Evolutionary conservation across 2,113 vertebrate genomes (phyloP), one percentile per base, ranked within the genome.

Genomic region (Ptychochromis oligacanthus): DNA sequence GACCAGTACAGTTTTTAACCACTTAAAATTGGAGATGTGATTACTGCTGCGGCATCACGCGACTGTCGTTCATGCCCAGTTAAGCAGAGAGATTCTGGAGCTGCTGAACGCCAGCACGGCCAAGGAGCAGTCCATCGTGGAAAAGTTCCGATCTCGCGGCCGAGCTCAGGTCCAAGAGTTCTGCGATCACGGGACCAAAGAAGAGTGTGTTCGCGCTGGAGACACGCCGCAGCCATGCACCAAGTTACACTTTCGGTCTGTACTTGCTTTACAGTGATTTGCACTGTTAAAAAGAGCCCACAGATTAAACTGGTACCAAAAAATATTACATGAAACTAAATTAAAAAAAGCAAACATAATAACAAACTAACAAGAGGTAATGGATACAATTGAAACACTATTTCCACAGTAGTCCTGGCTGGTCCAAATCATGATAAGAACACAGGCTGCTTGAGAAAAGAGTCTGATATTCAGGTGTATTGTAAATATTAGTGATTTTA

Each of bases 131-230:
- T 98, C 97, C 67, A 99, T 98, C 22, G 97, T 99, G 87, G 97
- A 98, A 87, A 98, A 98, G 91, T 98, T 98, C 78, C 94, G 97
- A 2, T 99, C 97, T 0, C 96, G 97, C 0, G 97, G 97, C 17
- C 95, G 97, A 14, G 97, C 97, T 57, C 97, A 98, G 87, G 97
- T 99, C 4, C 97, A 98, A 85, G 97, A 98, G 87, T 99, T 99
- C 92, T 99, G 97, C 52, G 97, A 99, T 83, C 96, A 97, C 36
- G 97, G 97, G 81, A 99, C 97, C 88, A 98, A 99, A 90, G 97
- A 98, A 82, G 97, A 98, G 81, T 98, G 97, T 31, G 88, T 97
- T 81, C 96, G 95, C 22, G 97, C 96, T 12, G 96, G 95, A 4
- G 97, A 97, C 77, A 95, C 95, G 0, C 97, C 97, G 1, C 93